These are phyloP conservation scores for Octodon degus DNA, from an alignment of 2,113 vertebrate species.

Conservation along the genomic window DNA sequence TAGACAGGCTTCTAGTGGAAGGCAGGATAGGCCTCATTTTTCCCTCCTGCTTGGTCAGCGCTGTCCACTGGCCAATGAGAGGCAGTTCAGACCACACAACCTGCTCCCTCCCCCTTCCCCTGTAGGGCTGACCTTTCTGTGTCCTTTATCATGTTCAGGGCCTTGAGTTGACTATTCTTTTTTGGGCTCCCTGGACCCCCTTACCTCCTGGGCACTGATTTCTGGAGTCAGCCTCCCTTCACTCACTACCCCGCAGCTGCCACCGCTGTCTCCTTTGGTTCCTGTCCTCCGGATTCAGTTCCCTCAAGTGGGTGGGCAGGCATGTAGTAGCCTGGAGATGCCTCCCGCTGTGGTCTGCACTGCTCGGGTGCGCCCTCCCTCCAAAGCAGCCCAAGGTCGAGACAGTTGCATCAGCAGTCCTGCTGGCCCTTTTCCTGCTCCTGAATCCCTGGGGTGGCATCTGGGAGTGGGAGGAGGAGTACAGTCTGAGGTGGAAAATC, in stretches of 20 bases:
- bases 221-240: not conserved
- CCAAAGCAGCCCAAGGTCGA: conserved; percentile 11
- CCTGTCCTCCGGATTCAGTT: not conserved
- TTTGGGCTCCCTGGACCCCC: not conserved
- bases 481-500: conserved; percentile 76
- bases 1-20: not conserved
- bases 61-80: not conserved
- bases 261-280: not conserved
- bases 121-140: not conserved
- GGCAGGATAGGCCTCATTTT: not conserved
- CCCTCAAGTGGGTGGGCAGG: not conserved
- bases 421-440: conserved; percentile 65
- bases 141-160: not conserved
- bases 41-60: not conserved
- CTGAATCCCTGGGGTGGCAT: conserved; percentile 67
- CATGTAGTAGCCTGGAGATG: conserved; percentile 13
- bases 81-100: not conserved
- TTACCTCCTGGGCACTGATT: not conserved
- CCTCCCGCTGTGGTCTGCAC: not conserved
- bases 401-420: conserved; percentile 51
- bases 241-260: not conserved
- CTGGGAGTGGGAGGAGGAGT: conserved; percentile 51
- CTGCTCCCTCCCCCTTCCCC: not conserved
- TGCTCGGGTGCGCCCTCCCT: not conserved
- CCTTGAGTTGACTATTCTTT: not conserved